phyloP scores from a whole-genome alignment of 2,888 invertebrate species.

The Tipula unca region DNA sequence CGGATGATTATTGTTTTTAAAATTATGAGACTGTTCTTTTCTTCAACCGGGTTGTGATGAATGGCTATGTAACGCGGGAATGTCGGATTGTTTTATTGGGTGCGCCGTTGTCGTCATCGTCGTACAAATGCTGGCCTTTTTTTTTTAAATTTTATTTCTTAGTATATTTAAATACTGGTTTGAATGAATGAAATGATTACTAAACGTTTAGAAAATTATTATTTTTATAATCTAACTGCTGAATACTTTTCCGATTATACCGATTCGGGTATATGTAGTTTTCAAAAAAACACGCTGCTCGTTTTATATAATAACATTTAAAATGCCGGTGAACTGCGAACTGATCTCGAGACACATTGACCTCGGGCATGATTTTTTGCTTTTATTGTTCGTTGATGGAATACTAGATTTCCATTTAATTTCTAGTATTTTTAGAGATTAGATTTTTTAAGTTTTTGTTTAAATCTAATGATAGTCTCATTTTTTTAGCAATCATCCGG shows the following conservation, averaged over 20 bases:
- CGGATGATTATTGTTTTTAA: not conserved
- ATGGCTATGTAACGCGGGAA: not conserved
- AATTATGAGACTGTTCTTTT: not conserved
- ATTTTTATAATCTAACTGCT: not conserved
- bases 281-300: not conserved
- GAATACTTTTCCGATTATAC: not conserved
- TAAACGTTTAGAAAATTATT: not conserved
- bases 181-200: not conserved
- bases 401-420: not conserved
- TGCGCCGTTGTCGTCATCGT: not conserved
- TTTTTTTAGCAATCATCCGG: slow-evolving; percentile 14
- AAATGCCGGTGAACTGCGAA: not conserved
- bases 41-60: not conserved
- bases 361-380: not conserved
- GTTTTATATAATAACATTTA: not conserved
- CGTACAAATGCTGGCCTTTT: not conserved
- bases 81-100: not conserved
- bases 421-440: slow-evolving; percentile 8
- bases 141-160: not conserved
- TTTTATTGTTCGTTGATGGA: slow-evolving; percentile 2
- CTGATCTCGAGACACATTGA: not conserved
- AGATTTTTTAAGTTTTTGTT: not conserved
- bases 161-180: not conserved
- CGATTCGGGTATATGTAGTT: not conserved
- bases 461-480: not conserved